Conservation (phyloP, 1,140 invertebrate genomes). For the Latrodectus geometricus region DNA sequence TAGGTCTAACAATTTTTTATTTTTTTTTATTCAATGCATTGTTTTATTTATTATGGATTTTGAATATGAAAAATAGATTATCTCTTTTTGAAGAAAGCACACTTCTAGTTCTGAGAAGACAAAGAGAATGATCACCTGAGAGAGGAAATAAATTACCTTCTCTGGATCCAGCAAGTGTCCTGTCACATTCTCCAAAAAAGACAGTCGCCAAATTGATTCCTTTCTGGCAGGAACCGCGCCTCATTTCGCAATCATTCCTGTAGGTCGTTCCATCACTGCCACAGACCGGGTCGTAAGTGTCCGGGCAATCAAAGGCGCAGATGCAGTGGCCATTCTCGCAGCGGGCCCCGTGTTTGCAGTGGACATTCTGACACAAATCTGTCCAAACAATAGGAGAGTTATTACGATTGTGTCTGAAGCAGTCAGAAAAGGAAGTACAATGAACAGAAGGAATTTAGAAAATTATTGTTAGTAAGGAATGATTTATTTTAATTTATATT, state of each 20-base stretch:
- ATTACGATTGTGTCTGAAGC: no score
- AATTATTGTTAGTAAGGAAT: no score
- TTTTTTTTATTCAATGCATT: neutral
- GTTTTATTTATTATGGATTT: no score
- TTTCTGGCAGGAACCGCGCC: conserved; percentile 49
- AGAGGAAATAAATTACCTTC: conserved; percentile 37
- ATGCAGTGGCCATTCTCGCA: conserved; percentile 87
- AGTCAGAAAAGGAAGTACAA: no score
- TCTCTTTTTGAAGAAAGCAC: no score
- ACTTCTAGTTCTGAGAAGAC: neutral
- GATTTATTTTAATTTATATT: no score
- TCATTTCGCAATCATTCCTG: conserved; percentile 52
- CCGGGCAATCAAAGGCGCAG: conserved; percentile 81
- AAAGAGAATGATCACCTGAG: neutral
- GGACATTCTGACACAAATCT: conserved; percentile 84
- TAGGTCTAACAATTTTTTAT: neutral
- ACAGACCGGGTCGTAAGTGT: conserved; percentile 77
- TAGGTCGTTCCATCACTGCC: conserved; percentile 86
- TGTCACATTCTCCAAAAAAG: conserved; percentile 52
- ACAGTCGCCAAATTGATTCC: conserved; percentile 49
- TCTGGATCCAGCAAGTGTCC: conserved; percentile 67
- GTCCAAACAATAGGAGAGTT: no score
- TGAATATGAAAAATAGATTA: no score
- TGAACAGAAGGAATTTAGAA: no score
- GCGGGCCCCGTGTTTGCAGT: conserved; percentile 82